Percentiles rank a stretch among this genome's conserved stretches.
These are phyloP conservation scores for Thomomys bottae DNA, from an alignment of 2,113 vertebrate genomes.

Conservation along the genomic window DNA sequence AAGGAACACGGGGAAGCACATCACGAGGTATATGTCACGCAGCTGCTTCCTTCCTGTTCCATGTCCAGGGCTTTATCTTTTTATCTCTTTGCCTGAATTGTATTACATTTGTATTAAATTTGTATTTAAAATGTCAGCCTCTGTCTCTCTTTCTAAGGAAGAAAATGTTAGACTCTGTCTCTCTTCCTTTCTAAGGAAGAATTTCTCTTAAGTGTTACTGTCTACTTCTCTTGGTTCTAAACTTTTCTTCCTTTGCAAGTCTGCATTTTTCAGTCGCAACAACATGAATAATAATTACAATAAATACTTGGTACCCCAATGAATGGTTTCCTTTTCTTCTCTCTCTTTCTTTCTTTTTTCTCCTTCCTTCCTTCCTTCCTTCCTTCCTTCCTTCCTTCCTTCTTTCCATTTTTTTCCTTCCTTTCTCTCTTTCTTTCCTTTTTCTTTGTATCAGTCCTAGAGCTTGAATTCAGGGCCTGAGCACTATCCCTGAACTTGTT, in stretches of 20 bases:
- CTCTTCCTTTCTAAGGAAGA: not conserved
- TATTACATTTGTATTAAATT: too few relatives aligned
- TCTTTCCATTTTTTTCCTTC: too few relatives aligned
- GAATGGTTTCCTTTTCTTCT: not conserved
- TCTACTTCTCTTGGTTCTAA: slow-evolving; percentile 52
- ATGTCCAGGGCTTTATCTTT: not conserved
- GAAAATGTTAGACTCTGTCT: not conserved
- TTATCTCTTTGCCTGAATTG: not conserved
- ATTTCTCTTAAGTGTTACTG: not conserved
- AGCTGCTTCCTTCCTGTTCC: slow-evolving; percentile 21
- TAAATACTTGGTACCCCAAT: not conserved
- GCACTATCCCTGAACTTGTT: too few relatives aligned
- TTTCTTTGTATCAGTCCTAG: too few relatives aligned
- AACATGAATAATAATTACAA: not conserved
- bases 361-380: not conserved
- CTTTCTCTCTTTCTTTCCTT: not conserved
- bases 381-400: not conserved
- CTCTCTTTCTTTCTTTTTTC: not conserved
- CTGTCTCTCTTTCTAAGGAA: not conserved
- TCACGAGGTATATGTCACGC: not conserved
- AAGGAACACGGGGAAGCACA: not conserved
- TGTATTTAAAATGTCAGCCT: not conserved
- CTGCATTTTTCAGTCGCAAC: not conserved
- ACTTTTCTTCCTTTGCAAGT: not conserved
- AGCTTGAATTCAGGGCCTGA: too few relatives aligned